Evolutionary conservation across 2,113 vertebrate genomes (phyloP), one percentile per base, ranked within the genome.

Genomic region (Indicator indicator): DNA sequence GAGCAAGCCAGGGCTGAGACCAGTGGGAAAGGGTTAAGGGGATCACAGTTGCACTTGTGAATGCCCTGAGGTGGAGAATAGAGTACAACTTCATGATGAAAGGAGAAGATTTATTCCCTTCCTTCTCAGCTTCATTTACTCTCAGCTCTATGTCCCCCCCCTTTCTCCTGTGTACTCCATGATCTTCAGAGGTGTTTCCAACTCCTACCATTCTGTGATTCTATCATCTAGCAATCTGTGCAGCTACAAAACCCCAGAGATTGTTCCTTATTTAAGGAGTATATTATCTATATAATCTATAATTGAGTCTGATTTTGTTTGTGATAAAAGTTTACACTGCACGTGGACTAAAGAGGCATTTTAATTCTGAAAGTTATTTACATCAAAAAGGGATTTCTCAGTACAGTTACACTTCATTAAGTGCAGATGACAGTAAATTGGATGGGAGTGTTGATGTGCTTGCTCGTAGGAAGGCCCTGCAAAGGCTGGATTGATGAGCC

Each of bases 1-100:
- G 70, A 72, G 28, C 1, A 0, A 1, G 63, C 59, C 38, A 18
- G 59, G 50, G n/a, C 26, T 32, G 21, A 58, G 46, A 59, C 42
- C 27, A 4, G 9, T 0, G 0, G 13, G 23, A 62, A 12, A 2
- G 16, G 27, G 5, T 8, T 40, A 2, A 11, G 24, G 42, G 27
- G 9, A 23, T 14, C 65, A 27, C 16, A 0, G 26, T 60, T 70
- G 21, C n/a, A 6, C 26, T 36, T n/a, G 54, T 30, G 67, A 10
- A 4, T 65, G 40, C 28, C 62, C 62, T 58, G 81, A 23, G 72
- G 30, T 12, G 15, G 28, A 54, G 24, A 38, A 48, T 15, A 68
- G 55, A 28, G 19, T 32, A 44, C 6, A 52, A 9, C 32, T 42
- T 70, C 64, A 76, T 33, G 52, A 40, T 65, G 46, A 69, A 69